Percentiles rank a stretch among this genome's conserved stretches.
Evolutionary conservation across 2,113 vertebrate species (phyloP).

Genomic region (Phrynocephalus versicolor): DNA sequence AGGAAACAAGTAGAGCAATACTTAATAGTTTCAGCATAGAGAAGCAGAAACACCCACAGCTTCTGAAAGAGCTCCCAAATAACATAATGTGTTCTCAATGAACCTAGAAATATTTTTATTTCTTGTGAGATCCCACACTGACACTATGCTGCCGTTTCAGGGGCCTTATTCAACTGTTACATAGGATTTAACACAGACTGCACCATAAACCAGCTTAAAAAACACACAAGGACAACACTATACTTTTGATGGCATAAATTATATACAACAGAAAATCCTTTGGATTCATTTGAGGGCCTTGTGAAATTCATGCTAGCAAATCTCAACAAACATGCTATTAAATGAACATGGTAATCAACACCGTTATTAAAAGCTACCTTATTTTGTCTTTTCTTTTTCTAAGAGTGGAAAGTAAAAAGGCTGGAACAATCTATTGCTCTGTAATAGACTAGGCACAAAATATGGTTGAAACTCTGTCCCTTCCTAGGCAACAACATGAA

Average conservation of each 20-base stretch:
- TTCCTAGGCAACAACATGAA: not conserved
- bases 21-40: not conserved
- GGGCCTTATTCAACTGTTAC: not conserved
- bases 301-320: not conserved
- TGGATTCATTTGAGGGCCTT: not conserved
- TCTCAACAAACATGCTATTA: not conserved
- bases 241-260: not conserved
- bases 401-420: not conserved
- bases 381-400: not conserved
- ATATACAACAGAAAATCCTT: not conserved
- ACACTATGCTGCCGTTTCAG: not conserved
- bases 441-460: not conserved
- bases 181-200: not conserved
- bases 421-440: not conserved
- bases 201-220: not conserved
- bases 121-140: not conserved
- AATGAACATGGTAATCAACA: not conserved
- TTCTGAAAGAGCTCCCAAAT: not conserved
- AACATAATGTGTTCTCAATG: not conserved
- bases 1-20: not conserved
- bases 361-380: not conserved
- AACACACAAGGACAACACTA: not conserved
- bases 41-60: not conserved
- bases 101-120: not conserved
- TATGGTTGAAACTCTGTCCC: not conserved